Base-by-base conservation (phyloP, 1,140 invertebrate species). In the Temnothorax curvispinosus region DNA sequence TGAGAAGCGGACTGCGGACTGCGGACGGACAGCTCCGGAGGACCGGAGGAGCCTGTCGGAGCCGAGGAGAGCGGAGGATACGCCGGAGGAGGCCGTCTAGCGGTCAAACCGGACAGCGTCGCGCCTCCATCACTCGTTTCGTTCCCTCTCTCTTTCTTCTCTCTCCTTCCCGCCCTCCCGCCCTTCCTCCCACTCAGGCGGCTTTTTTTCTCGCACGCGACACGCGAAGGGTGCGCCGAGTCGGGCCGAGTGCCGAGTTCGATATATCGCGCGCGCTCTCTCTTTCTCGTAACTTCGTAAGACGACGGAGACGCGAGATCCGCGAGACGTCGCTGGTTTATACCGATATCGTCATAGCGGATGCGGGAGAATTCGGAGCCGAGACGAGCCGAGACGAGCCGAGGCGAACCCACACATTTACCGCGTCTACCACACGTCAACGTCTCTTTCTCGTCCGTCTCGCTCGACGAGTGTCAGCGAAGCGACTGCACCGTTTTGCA, bases 261-360 rank as follows among this genome's bases (percentile, higher is more conserved):
- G 72, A 65, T 71, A 77, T 87, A 56, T n/a, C 60, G n/a, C 50
- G 64, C 50, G 64, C 27, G 5, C 3, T 65, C 47, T 56, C 27
- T 72, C 47, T 67, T 6, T 54, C 47, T 54, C 60, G 27, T 27
- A 27, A 27, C 27, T 27, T 27, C 27, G 27, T 27, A 27, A 27
- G 27, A 27, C 27, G 64, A 41, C 27, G 77, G 50, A 78, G 44
- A 72, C 78, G 58, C 89, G 11, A 27, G 7, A 27, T 88, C 90
- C 88, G 88, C 91, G 47, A 75, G 82, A 85, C 89, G 87, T 88
- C 88, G 35, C 62, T 52, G 88, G 78, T 90, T 92, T 81, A 27
- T 27, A 90, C 87, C 85, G 18, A 72, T 91, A 89, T 87, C 81
- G 91, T 91, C 89, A 91, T 92, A 92, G 90, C 88, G 88, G 85